These are phyloP conservation scores for Oryzias dopingdopingensis DNA, from an alignment of 2,797 vertebrate species.

Conservation along the genomic window DNA sequence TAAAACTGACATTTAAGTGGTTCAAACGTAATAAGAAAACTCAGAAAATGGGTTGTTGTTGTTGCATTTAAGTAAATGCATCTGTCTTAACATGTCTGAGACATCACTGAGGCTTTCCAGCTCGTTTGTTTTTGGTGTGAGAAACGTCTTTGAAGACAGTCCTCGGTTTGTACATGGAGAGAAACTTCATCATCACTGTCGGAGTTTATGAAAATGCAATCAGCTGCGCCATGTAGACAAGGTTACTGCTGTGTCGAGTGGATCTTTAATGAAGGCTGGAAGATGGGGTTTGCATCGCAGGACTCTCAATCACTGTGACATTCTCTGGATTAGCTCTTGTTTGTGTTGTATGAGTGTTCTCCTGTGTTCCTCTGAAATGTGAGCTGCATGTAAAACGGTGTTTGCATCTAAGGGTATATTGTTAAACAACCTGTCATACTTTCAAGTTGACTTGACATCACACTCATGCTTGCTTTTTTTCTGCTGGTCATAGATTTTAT, in stretches of 20 bases:
- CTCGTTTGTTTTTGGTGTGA: constrained; percentile 1
- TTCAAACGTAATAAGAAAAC: too few relatives aligned
- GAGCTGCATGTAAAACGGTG: constrained; percentile 27
- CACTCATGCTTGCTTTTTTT: constrained; percentile 1
- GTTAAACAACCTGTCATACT: constrained; percentile 32
- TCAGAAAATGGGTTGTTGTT: too few relatives aligned
- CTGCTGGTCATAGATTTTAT: neutral
- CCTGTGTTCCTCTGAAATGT: constrained; percentile 15
- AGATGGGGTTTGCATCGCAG: constrained; percentile 5
- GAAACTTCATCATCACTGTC: constrained; percentile 1
- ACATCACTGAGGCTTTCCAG: too few relatives aligned
- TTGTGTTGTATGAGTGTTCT: constrained; percentile 9
- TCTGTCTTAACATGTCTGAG: too few relatives aligned
- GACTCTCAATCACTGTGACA: neutral
- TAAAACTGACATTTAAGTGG: too few relatives aligned
- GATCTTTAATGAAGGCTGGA: constrained; percentile 23
- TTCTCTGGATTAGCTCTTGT: constrained; percentile 6
- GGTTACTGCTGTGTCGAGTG: constrained; percentile 6
- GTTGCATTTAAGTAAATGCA: too few relatives aligned
- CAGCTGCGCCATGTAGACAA: constrained; percentile 5
- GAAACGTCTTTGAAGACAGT: constrained; percentile 2
- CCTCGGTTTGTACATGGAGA: constrained; percentile 4
- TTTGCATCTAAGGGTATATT: constrained; percentile 7
- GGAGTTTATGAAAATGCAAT: constrained; percentile 18
- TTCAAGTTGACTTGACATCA: neutral